These are phyloP conservation scores for Psittacula echo DNA, from an alignment of 2,797 vertebrate genomes.

Conservation along the genomic window DNA sequence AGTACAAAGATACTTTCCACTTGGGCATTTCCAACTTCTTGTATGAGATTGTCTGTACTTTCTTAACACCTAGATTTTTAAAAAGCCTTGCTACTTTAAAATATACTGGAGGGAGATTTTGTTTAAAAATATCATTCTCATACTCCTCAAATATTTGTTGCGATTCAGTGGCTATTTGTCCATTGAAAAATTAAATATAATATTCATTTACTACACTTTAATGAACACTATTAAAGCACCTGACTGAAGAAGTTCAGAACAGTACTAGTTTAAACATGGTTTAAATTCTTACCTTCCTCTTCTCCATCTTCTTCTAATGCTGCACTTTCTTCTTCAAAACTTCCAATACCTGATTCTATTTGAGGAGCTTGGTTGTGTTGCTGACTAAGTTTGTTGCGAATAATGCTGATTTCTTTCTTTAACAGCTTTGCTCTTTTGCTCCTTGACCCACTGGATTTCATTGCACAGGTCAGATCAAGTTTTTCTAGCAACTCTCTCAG, in stretches of 20 bases:
- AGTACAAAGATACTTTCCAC: neutral
- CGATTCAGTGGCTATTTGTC: neutral
- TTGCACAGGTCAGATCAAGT: constrained; percentile 91
- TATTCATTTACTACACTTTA: neutral
- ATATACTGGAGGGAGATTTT: neutral
- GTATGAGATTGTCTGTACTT: neutral
- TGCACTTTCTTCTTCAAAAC: constrained; percentile 78
- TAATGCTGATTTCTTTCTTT: constrained; percentile 90
- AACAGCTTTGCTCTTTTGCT: constrained; percentile 94
- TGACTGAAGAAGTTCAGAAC: neutral
- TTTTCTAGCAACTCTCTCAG: constrained; percentile 93
- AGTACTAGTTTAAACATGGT: neutral
- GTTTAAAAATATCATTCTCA: neutral
- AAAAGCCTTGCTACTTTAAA: neutral
- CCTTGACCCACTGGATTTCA: constrained; percentile 96
- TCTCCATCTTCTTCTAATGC: constrained; percentile 82
- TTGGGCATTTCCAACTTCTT: neutral
- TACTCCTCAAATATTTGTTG: neutral
- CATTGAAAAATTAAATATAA: neutral
- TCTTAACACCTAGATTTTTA: neutral
- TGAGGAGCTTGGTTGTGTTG: constrained; percentile 81
- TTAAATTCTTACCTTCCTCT: constrained; percentile 86
- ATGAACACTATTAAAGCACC: neutral
- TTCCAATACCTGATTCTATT: constrained; percentile 76
- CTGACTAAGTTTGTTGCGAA: constrained; percentile 89